Conservation (phyloP, 1,140 invertebrate species). For the Phymastichus coffea region DNA sequence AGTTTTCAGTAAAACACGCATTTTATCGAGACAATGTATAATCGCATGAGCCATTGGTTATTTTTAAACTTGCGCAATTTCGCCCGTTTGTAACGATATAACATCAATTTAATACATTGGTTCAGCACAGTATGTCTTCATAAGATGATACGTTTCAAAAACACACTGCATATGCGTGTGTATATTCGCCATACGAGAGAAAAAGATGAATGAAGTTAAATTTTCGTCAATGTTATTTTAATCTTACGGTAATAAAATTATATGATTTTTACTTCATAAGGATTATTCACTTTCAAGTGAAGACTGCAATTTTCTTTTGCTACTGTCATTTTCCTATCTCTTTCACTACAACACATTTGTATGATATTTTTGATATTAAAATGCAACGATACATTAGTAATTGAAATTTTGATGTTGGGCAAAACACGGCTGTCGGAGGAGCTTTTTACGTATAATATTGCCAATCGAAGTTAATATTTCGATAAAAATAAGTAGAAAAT, state of each 20-base stretch:
- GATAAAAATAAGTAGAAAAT: no score
- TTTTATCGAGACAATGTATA: conserved; percentile 27
- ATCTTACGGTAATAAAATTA: conserved; percentile 18
- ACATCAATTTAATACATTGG: no score
- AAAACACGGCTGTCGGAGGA: no score
- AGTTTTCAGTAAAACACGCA: conserved; percentile 29
- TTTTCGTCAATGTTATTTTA: conserved; percentile 27
- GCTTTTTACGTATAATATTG: no score
- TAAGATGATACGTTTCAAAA: no score
- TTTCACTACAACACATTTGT: conserved; percentile 7
- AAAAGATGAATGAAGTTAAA: no score
- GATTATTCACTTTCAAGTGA: background rate
- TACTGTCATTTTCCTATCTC: no score
- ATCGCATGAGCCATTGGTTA: conserved; percentile 31
- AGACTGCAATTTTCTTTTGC: background rate
- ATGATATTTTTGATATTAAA: conserved; percentile 5
- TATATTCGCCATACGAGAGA: no score
- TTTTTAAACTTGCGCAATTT: conserved; percentile 20
- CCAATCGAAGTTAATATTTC: no score
- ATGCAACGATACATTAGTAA: background rate
- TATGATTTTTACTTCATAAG: background rate
- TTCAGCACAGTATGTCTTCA: no score
- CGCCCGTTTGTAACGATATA: no score
- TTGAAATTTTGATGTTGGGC: conserved; percentile 6
- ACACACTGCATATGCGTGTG: no score